Conservation (phyloP, 2,797 vertebrate species). For the Adrianichthys oophorus region DNA sequence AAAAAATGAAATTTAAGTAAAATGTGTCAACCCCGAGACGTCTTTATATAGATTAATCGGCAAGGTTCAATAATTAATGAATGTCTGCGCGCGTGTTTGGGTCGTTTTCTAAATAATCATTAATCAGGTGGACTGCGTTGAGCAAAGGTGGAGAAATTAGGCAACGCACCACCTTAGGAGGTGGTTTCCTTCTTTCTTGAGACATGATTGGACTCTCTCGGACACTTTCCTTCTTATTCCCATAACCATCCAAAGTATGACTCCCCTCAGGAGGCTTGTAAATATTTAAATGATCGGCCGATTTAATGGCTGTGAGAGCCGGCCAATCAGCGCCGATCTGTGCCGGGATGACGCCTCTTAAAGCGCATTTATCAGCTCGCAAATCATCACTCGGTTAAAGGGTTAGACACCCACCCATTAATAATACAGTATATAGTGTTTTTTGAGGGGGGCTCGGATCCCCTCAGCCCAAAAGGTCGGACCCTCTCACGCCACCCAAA, state of each 20-base stretch:
- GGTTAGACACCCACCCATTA: constrained; percentile 51
- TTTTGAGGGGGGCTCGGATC: constrained; percentile 32
- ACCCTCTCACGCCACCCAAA: constrained; percentile 68
- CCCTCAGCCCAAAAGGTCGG: constrained; percentile 40
- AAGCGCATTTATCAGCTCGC: constrained; percentile 13
- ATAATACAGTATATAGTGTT: constrained; percentile 33
- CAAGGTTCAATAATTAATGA: constrained; percentile 18
- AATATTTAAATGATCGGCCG: constrained; percentile 35
- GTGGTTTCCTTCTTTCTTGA: constrained; percentile 19
- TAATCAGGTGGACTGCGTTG: constrained; percentile 54
- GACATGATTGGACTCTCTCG: constrained; percentile 23
- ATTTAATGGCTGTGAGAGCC: constrained; percentile 31
- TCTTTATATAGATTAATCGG: constrained; percentile 1
- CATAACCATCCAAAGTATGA: background rate
- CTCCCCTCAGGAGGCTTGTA: background rate
- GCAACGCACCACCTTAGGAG: constrained; percentile 6
- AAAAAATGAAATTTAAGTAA: too few species aligned
- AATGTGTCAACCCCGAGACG: too few species aligned
- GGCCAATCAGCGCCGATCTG: constrained; percentile 21
- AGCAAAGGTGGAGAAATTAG: constrained; percentile 55
- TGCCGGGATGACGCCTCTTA: constrained; percentile 20
- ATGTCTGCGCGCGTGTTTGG: constrained; percentile 37
- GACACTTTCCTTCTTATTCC: constrained; percentile 3
- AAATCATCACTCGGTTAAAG: constrained; percentile 40
- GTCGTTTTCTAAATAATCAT: constrained; percentile 63